Conservation (phyloP, 1,140 invertebrate species). For the Drosophila fuyamai region DNA sequence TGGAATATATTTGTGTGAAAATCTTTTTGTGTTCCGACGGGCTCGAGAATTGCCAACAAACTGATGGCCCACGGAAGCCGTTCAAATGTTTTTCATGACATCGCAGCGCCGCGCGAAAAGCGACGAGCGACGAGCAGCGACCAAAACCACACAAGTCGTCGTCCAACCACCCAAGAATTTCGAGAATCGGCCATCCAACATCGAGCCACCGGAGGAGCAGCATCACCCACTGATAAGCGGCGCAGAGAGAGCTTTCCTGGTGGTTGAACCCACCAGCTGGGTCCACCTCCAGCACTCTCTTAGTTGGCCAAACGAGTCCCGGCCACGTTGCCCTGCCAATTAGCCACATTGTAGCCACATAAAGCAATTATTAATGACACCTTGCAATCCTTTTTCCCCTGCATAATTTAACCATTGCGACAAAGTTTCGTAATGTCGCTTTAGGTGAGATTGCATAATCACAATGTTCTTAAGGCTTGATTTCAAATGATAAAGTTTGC, state of each 20-base stretch:
- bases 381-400: constrained; percentile 31
- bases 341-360: constrained; percentile 52
- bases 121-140: constrained; percentile 31
- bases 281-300: constrained; percentile 12
- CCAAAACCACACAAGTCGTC: constrained; percentile 43
- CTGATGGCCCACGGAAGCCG: constrained; percentile 78
- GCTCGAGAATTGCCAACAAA: constrained; percentile 82
- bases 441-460: constrained; percentile 21
- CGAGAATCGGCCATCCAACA: constrained; percentile 1
- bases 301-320: not conserved
- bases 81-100: constrained; percentile 79
- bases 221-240: constrained; percentile 65
- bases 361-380: constrained; percentile 49
- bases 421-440: constrained; percentile 2
- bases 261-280: constrained; percentile 2
- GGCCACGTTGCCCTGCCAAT: constrained; percentile 18
- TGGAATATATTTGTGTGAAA: not conserved
- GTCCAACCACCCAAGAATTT: constrained; percentile 45
- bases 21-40: constrained; percentile 53
- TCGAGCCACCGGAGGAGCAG: constrained; percentile 24
- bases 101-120: constrained; percentile 31
- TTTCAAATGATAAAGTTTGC: not conserved
- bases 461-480: not conserved
- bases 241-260: constrained; percentile 11
- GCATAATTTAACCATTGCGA: constrained; percentile 20